These are phyloP conservation scores for Pseudoips prasinana DNA, from an alignment of 2,888 invertebrate genomes.

Conservation along the genomic window DNA sequence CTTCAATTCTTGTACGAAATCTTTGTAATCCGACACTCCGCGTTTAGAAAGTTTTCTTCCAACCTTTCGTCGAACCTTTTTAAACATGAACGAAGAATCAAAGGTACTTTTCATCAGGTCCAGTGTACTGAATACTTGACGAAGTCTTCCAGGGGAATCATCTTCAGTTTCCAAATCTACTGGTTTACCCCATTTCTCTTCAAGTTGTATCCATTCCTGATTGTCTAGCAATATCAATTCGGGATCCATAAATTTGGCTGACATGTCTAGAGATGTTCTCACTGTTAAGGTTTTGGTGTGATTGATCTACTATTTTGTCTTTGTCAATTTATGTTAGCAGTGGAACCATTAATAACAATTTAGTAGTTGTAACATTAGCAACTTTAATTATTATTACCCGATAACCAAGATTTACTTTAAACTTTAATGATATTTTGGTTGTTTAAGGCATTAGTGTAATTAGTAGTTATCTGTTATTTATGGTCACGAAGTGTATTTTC, in stretches of 20 bases:
- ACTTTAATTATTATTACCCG: too few relatives aligned
- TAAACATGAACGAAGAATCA: constrained; percentile 54
- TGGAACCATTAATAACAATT: too few relatives aligned
- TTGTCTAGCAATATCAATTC: constrained; percentile 53
- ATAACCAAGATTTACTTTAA: too few relatives aligned
- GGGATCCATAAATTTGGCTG: constrained; percentile 39
- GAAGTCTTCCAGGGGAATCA: constrained; percentile 33
- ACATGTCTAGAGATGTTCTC: background rate
- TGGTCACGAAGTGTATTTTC: too few relatives aligned
- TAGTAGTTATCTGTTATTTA: too few relatives aligned
- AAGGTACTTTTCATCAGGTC: constrained; percentile 54
- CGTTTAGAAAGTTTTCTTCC: constrained; percentile 44
- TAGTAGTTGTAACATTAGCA: too few relatives aligned
- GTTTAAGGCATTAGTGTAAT: too few relatives aligned
- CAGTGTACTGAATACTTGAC: constrained; percentile 49
- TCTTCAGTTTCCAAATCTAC: constrained; percentile 60
- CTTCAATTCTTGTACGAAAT: constrained; percentile 49
- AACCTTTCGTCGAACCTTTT: constrained; percentile 46
- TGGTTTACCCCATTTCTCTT: constrained; percentile 57
- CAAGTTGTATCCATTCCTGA: constrained; percentile 59
- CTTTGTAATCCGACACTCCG: constrained; percentile 46
- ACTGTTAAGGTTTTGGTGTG: background rate
- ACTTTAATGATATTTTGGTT: too few relatives aligned
- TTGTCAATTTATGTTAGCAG: too few relatives aligned
- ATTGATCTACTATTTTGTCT: background rate